phyloP scores from a whole-genome alignment of 2,797 vertebrate genomes.

The Botia kubotai region DNA sequence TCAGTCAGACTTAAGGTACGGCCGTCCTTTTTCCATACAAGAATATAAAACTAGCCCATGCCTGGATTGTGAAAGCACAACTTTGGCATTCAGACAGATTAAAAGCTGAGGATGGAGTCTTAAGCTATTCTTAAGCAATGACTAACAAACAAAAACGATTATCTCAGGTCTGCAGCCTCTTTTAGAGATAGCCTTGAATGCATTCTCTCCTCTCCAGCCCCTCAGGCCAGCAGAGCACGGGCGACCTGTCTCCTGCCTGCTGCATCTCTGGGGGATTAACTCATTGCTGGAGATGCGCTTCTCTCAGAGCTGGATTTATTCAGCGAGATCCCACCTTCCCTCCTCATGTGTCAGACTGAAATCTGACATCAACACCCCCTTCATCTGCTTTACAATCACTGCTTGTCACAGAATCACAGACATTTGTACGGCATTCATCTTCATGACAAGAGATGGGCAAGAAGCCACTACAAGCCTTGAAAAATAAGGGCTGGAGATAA shows the following conservation, averaged over 20 bases:
- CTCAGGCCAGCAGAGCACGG: constrained; percentile 16
- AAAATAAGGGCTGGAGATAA: not conserved
- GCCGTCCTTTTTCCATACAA: not conserved
- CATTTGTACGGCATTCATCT: constrained; percentile 37
- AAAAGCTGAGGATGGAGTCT: constrained; percentile 25
- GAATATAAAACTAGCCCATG: not conserved
- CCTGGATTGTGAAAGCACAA: constrained; percentile 9
- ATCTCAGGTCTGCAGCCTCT: constrained; percentile 50
- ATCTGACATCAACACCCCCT: constrained; percentile 34
- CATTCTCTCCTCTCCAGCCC: constrained; percentile 17
- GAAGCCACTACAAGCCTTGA: constrained; percentile 15
- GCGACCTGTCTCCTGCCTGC: constrained; percentile 43
- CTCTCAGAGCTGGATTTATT: constrained; percentile 56
- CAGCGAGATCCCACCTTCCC: constrained; percentile 7
- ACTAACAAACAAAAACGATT: constrained; percentile 54
- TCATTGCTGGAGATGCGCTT: constrained; percentile 22
- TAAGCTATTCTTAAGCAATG: constrained; percentile 51
- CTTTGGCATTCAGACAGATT: constrained; percentile 34
- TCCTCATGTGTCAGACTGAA: constrained; percentile 2
- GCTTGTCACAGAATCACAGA: constrained; percentile 39
- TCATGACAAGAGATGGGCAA: constrained; percentile 8
- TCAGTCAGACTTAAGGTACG: not conserved
- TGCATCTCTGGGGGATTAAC: constrained; percentile 59
- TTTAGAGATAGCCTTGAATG: constrained; percentile 54
- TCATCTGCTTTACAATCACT: constrained; percentile 31